These are phyloP conservation scores for Atherinomorus stipes DNA, from an alignment of 2,113 vertebrate genomes.

Conservation along the genomic window DNA sequence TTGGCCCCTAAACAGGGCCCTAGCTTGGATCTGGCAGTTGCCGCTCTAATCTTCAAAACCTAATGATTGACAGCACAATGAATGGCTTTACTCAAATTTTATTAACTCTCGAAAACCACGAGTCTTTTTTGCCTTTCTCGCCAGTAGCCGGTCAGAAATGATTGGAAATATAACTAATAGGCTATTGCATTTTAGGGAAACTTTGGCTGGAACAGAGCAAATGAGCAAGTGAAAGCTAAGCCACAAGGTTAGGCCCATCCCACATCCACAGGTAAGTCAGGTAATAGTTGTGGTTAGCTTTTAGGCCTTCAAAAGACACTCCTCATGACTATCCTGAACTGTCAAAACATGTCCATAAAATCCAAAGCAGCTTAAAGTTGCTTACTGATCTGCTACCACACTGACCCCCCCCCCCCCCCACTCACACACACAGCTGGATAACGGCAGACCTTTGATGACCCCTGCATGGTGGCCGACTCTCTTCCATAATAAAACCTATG, in stretches of 20 bases:
- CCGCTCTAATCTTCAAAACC: constrained; percentile 57
- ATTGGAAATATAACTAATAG: background rate
- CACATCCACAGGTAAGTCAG: constrained; percentile 49
- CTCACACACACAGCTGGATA: constrained; percentile 17
- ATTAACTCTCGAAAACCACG: constrained; percentile 1
- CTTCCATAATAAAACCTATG: constrained; percentile 15
- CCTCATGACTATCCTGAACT: constrained; percentile 62
- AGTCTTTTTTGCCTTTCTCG: background rate
- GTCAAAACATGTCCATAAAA: constrained; percentile 72
- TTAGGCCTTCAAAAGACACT: constrained; percentile 65
- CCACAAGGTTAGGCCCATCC: constrained; percentile 17
- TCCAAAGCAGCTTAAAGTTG: constrained; percentile 14
- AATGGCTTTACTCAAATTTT: constrained; percentile 39
- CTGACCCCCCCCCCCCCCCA: constrained; percentile 18
- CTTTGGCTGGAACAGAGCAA: background rate
- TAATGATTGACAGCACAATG: constrained; percentile 66
- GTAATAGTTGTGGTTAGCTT: constrained; percentile 64
- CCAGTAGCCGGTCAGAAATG: background rate
- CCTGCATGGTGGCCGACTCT: constrained; percentile 44
- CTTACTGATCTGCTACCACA: constrained; percentile 1
- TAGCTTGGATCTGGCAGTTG: constrained; percentile 41
- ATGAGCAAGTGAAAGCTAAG: constrained; percentile 39
- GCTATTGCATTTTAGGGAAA: constrained; percentile 1
- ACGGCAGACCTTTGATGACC: constrained; percentile 63
- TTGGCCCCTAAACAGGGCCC: constrained; percentile 65